A percentile compares a stretch with the other conserved stretches of the same genome.
phyloP scores from a whole-genome alignment of 1,140 invertebrate genomes.

The Lepidurus arcticus region DNA sequence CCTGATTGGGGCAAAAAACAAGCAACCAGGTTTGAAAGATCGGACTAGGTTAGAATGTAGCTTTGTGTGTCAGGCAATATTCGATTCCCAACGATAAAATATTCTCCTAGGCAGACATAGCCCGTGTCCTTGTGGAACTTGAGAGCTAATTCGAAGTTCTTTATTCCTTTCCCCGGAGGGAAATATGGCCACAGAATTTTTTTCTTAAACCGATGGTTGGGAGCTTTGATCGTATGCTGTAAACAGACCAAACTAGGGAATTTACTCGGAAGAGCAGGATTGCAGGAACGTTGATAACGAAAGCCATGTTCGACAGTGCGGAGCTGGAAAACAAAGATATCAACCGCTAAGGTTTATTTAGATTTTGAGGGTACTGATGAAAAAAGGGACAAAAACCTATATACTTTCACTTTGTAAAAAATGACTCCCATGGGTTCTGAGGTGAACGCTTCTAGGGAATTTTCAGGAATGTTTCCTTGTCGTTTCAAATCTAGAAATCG shows the following conservation, averaged over 20 bases:
- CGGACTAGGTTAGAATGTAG: no score
- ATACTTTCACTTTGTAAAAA: background rate
- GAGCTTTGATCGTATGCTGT: background rate
- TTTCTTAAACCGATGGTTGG: background rate
- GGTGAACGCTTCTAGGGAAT: no score
- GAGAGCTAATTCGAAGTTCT: background rate
- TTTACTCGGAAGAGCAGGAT: background rate
- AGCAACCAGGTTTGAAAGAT: no score
- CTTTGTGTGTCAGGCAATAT: background rate
- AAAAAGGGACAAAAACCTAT: background rate
- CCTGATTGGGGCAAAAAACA: no score
- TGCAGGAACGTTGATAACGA: background rate
- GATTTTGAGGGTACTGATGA: background rate
- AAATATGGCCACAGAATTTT: background rate
- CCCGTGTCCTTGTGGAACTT: background rate
- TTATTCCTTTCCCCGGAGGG: background rate
- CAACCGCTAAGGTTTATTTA: background rate
- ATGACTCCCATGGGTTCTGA: background rate
- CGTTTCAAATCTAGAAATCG: no score
- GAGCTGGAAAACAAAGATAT: background rate
- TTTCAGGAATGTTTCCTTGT: no score
- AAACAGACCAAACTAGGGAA: background rate
- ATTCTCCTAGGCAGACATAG: background rate
- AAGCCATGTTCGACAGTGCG: background rate
- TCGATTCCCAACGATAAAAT: background rate